Evolutionary conservation across 2,797 vertebrate genomes (phyloP).

Genomic region (Schizopygopsis malacanthus): DNA sequence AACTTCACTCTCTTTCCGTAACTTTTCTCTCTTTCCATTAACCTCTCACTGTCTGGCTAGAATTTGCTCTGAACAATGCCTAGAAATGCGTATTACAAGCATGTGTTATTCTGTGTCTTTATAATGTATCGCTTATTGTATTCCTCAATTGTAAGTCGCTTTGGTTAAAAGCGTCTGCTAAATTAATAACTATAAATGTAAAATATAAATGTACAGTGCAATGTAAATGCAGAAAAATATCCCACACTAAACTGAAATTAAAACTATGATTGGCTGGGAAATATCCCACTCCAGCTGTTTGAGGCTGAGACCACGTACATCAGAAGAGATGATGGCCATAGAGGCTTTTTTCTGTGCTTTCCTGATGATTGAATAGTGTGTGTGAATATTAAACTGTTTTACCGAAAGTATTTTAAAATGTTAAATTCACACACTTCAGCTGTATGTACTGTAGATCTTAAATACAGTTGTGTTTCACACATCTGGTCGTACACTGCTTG

Average conservation of each 20-base stretch:
- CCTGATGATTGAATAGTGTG: background rate
- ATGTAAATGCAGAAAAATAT: background rate
- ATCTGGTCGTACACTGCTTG: constrained; percentile 5
- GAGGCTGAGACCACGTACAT: background rate
- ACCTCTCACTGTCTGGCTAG: too few species aligned
- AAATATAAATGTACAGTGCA: too few species aligned
- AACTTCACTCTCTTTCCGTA: too few species aligned
- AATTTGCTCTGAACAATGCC: too few species aligned
- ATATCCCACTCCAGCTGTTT: background rate
- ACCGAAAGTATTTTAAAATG: background rate
- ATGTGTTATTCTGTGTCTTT: too few species aligned
- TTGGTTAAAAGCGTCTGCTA: too few species aligned
- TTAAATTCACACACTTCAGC: background rate
- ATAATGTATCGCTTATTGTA: too few species aligned
- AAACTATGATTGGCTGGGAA: background rate
- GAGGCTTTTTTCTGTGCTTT: background rate
- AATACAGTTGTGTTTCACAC: background rate
- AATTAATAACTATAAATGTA: too few species aligned
- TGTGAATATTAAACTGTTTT: background rate
- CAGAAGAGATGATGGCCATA: background rate
- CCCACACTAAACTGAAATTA: background rate
- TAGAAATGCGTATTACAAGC: too few species aligned
- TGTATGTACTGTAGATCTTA: background rate
- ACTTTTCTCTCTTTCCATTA: too few species aligned
- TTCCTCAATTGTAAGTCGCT: too few species aligned